Evolutionary conservation across 2,888 invertebrate genomes (phyloP).

Genomic region (Catocala fraxini): DNA sequence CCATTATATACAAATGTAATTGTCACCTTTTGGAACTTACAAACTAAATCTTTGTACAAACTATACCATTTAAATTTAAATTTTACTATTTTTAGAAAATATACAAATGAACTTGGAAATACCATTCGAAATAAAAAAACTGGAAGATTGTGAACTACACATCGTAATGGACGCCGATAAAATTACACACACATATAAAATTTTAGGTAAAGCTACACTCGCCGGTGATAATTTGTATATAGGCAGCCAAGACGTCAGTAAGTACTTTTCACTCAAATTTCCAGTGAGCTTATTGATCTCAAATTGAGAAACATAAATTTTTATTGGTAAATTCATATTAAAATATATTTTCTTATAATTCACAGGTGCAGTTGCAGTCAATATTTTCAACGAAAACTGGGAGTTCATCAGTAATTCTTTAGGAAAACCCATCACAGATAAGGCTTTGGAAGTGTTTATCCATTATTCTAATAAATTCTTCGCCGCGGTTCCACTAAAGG

Average conservation of each 20-base stretch:
- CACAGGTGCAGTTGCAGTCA: constrained; percentile 27
- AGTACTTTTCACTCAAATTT: background rate
- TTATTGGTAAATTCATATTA: too few relatives aligned
- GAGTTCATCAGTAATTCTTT: constrained; percentile 15
- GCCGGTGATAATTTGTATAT: background rate
- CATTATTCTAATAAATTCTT: constrained; percentile 14
- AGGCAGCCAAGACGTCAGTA: background rate
- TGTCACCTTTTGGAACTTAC: too few relatives aligned
- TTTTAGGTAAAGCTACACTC: background rate
- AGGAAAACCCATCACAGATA: constrained; percentile 7
- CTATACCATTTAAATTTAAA: too few relatives aligned
- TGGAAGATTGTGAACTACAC: constrained; percentile 3
- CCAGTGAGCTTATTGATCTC: too few relatives aligned
- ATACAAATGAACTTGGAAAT: background rate
- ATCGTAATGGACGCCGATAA: background rate
- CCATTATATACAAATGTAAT: too few relatives aligned
- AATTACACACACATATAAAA: background rate
- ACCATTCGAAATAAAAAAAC: background rate
- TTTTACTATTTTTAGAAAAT: constrained; percentile 3
- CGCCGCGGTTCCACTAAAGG: constrained; percentile 12
- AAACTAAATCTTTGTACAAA: too few relatives aligned
- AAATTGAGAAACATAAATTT: too few relatives aligned
- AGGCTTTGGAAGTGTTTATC: constrained; percentile 10
- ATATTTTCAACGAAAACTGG: constrained; percentile 40
- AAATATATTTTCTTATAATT: background rate